These are phyloP conservation scores for Collichthys lucidus DNA, from an alignment of 2,113 vertebrate genomes.

Conservation along the genomic window DNA sequence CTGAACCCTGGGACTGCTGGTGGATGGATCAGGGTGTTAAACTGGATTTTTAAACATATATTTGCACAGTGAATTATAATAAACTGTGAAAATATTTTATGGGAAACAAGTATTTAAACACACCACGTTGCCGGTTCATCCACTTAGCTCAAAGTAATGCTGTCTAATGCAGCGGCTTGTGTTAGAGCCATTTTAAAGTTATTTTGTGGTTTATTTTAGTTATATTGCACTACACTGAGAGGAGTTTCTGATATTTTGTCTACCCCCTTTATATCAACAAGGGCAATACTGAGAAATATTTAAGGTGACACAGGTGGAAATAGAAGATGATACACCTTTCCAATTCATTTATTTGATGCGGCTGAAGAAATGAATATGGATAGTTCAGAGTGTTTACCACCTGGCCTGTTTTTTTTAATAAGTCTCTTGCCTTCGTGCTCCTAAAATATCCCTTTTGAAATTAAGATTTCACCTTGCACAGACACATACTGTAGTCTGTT, in stretches of 20 bases:
- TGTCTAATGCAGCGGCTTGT: not conserved
- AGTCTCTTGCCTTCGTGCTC: not conserved
- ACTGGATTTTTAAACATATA: not conserved
- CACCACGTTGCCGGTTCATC: not conserved
- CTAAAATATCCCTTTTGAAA: not conserved
- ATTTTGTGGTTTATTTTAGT: not conserved
- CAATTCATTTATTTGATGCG: not conserved
- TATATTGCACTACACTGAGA: not conserved
- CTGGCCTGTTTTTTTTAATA: not conserved
- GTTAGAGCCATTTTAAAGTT: not conserved
- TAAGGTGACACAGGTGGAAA: not conserved
- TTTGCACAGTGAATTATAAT: not conserved
- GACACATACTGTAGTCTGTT: not conserved
- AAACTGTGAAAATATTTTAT: not conserved
- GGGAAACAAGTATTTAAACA: not conserved
- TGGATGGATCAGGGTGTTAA: not conserved
- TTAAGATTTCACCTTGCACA: not conserved
- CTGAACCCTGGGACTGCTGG: slow-evolving; percentile 8
- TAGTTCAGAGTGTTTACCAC: no score
- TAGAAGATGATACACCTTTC: not conserved
- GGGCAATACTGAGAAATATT: not conserved
- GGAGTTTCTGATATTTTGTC: not conserved
- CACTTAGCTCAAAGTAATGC: not conserved
- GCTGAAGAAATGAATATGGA: not conserved
- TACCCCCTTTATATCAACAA: not conserved